These are phyloP conservation scores for Micropterix aruncella DNA, from an alignment of 2,888 invertebrate genomes.

Conservation along the genomic window DNA sequence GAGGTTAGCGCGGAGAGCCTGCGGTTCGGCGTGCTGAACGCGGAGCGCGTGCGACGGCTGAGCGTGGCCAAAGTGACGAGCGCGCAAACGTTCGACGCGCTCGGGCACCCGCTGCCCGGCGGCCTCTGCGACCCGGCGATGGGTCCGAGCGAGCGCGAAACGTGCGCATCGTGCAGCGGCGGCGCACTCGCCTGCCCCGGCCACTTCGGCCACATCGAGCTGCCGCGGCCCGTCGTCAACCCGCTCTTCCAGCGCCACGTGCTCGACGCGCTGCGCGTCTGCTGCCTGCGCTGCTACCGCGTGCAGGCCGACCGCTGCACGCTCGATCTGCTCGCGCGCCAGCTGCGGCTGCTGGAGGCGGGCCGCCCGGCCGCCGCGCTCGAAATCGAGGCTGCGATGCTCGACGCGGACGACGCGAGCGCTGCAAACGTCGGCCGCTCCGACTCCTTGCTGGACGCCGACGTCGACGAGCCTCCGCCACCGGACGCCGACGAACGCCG, in stretches of 20 bases:
- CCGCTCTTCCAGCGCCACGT: constrained; percentile 74
- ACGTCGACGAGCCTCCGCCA: no score
- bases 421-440: constrained; percentile 19
- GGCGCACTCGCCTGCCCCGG: constrained; percentile 63
- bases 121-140: constrained; percentile 85
- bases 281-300: constrained; percentile 56
- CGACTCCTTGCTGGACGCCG: constrained; percentile 12
- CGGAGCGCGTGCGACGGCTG: constrained; percentile 62
- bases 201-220: constrained; percentile 88
- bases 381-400: constrained; percentile 39
- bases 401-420: constrained; percentile 19
- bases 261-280: constrained; percentile 47
- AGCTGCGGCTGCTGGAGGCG: constrained; percentile 55
- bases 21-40: constrained; percentile 57
- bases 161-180: constrained; percentile 70
- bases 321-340: constrained; percentile 47
- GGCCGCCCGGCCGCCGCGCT: constrained; percentile 62
- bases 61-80: constrained; percentile 74
- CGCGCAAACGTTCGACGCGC: constrained; percentile 60
- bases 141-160: constrained; percentile 54
- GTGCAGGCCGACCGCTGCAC: constrained; percentile 42
- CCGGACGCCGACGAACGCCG: constrained; percentile 19
- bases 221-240: constrained; percentile 81
- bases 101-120: constrained; percentile 68
- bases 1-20: constrained; percentile 29